These are phyloP conservation scores for Philaenus spumarius DNA, from an alignment of 1,140 invertebrate species.

Conservation along the genomic window DNA sequence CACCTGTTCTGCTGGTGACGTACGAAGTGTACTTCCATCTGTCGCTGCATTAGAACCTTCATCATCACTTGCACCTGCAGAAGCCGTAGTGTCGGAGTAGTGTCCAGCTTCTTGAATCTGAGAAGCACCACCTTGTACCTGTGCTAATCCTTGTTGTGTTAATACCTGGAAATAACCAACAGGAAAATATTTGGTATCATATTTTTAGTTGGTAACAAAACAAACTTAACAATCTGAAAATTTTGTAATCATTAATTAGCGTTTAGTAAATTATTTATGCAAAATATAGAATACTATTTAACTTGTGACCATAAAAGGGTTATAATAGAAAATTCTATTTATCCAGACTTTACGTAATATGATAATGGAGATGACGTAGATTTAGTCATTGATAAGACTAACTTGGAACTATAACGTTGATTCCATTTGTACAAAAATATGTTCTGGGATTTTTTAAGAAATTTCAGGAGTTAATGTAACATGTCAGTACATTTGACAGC, in stretches of 20 bases:
- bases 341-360: no score
- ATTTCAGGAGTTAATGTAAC: no score
- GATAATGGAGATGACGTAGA: no score
- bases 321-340: no score
- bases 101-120: constrained; percentile 45
- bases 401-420: no score
- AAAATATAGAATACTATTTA: not conserved
- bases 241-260: no score
- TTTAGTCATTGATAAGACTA: no score
- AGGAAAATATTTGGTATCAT: no score
- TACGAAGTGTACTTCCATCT: constrained; percentile 83
- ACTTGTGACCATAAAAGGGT: not conserved
- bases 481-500: no score
- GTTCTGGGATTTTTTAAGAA: no score
- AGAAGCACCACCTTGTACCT: constrained; percentile 12
- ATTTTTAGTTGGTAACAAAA: not conserved
- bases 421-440: no score
- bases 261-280: not conserved
- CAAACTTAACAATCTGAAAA: no score
- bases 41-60: constrained; percentile 91
- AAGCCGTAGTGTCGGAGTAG: constrained; percentile 72
- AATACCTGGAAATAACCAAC: not conserved
- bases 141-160: constrained; percentile 19
- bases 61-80: constrained; percentile 83
- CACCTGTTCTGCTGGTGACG: constrained; percentile 77